A percentile compares a stretch with the other conserved stretches of the same genome.
phyloP scores from a whole-genome alignment of 2,888 invertebrate species.

The Merodon equestris region DNA sequence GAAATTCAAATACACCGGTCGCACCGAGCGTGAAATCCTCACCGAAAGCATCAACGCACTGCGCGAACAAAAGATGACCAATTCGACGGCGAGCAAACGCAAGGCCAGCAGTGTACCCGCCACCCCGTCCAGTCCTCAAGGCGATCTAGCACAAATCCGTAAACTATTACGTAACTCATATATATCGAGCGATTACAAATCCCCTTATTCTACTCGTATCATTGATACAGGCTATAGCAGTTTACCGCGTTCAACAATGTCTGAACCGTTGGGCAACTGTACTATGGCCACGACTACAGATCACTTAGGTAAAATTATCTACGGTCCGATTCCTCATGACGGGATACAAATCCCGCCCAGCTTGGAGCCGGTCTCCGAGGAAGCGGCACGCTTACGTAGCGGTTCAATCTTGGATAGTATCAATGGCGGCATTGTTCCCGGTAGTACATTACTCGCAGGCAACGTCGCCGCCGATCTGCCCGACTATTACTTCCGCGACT shows the following conservation, averaged over 20 bases:
- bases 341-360: slow-evolving; percentile 72
- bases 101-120: slow-evolving; percentile 93
- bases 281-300: slow-evolving; percentile 75
- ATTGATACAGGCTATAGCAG: slow-evolving; percentile 87
- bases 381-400: slow-evolving; percentile 78
- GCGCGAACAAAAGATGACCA: slow-evolving; percentile 82
- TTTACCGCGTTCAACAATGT: slow-evolving; percentile 90
- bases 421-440: slow-evolving; percentile 59
- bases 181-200: slow-evolving; percentile 71
- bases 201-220: slow-evolving; percentile 68
- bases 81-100: slow-evolving; percentile 82
- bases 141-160: slow-evolving; percentile 81
- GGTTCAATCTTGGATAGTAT: slow-evolving; percentile 74
- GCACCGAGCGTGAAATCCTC: slow-evolving; percentile 94
- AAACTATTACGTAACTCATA: slow-evolving; percentile 73
- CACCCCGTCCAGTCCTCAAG: slow-evolving; percentile 88
- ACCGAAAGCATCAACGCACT: slow-evolving; percentile 87
- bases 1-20: slow-evolving; percentile 94
- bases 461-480: slow-evolving; percentile 74
- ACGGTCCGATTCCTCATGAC: slow-evolving; percentile 81
- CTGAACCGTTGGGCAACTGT: slow-evolving; percentile 82
- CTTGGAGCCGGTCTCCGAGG: slow-evolving; percentile 86
- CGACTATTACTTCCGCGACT: slow-evolving; percentile 87
- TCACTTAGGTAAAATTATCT: slow-evolving; percentile 78
- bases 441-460: slow-evolving; percentile 8